Percentiles rank a stretch among this genome's conserved stretches.
These are phyloP conservation scores for Mus caroli DNA, from an alignment of 2,797 vertebrate genomes.

Conservation along the genomic window DNA sequence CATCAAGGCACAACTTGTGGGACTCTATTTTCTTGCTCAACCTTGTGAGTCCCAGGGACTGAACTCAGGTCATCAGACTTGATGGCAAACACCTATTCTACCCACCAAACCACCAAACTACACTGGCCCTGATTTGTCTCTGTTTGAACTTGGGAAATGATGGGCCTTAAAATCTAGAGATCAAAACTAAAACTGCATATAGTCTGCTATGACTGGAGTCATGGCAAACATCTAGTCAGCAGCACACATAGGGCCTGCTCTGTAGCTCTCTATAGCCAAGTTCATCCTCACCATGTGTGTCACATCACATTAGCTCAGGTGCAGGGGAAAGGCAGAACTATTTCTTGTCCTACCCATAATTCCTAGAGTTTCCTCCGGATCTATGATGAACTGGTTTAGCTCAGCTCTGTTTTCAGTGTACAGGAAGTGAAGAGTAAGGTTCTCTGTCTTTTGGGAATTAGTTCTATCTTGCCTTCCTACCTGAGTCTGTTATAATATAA, in stretches of 20 bases:
- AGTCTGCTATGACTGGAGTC: not conserved
- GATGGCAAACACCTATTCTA: not conserved
- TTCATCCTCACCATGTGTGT: not conserved
- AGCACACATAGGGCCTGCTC: not conserved
- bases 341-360: not conserved
- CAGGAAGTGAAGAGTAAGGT: not conserved
- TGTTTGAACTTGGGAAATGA: not conserved
- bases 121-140: not conserved
- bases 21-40: not conserved
- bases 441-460: slow-evolving; percentile 37
- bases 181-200: not conserved
- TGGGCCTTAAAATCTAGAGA: not conserved
- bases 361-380: not conserved
- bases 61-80: not conserved
- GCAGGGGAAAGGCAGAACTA: not conserved
- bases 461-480: not conserved
- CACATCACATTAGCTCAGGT: not conserved
- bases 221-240: not conserved
- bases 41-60: not conserved
- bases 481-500: slow-evolving; percentile 30
- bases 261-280: not conserved
- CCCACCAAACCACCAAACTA: not conserved
- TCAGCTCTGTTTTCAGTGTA: not conserved
- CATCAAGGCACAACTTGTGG: not conserved
- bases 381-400: not conserved